A percentile compares a stretch with the other conserved stretches of the same genome.
phyloP scores from a whole-genome alignment of 2,888 invertebrate species.

The Miltochrista miniata region DNA sequence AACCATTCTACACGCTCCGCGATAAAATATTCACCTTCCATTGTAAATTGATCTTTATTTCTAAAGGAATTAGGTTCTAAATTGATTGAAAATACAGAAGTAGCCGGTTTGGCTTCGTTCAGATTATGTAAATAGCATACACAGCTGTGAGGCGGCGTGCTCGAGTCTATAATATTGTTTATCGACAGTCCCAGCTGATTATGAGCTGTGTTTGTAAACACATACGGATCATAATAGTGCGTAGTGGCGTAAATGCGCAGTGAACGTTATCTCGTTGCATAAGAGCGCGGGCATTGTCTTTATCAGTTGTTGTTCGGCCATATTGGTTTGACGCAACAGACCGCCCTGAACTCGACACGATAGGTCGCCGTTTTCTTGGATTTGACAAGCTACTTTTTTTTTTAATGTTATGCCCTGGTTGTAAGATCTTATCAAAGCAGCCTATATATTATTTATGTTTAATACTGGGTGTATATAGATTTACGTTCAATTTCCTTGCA shows the following conservation, averaged over 20 bases:
- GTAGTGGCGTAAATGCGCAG: constrained; percentile 55
- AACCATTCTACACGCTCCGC: constrained; percentile 26
- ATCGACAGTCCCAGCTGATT: constrained; percentile 32
- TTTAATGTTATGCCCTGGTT: too few relatives aligned
- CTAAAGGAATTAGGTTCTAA: constrained; percentile 41
- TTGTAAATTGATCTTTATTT: constrained; percentile 38
- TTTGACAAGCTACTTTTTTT: too few relatives aligned
- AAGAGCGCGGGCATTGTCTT: constrained; percentile 69
- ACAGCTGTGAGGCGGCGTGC: constrained; percentile 61
- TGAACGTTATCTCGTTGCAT: constrained; percentile 70
- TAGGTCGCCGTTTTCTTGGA: constrained; percentile 17
- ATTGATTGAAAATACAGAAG: constrained; percentile 35
- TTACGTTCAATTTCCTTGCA: too few relatives aligned
- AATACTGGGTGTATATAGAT: too few relatives aligned
- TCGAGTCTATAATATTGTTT: constrained; percentile 41
- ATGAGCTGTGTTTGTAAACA: constrained; percentile 31
- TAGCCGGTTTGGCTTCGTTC: constrained; percentile 49
- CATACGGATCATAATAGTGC: constrained; percentile 41
- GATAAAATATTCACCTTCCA: constrained; percentile 28
- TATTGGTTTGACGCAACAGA: constrained; percentile 55
- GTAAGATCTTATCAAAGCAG: too few relatives aligned
- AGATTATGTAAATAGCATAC: constrained; percentile 67
- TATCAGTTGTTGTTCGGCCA: constrained; percentile 56
- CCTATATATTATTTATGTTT: too few relatives aligned
- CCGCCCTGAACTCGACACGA: constrained; percentile 35